Conservation (phyloP, 1,140 invertebrate species). For the Agrypnia vestita region DNA sequence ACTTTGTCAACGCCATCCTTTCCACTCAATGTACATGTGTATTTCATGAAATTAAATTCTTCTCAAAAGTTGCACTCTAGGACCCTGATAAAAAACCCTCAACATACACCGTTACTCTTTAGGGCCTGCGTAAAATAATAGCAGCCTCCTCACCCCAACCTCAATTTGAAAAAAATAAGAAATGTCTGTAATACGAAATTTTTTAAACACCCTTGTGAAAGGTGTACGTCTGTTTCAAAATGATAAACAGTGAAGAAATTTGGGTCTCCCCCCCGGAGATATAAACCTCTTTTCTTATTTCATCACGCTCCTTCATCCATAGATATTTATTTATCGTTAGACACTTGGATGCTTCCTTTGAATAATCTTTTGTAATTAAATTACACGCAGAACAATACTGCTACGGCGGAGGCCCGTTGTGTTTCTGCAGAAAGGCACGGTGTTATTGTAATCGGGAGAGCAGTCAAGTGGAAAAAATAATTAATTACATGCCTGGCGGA, state of each 20-base stretch:
- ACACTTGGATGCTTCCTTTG: conserved; percentile 61
- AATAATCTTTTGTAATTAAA: conserved; percentile 62
- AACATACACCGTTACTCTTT: too few relatives aligned
- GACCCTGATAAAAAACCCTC: too few relatives aligned
- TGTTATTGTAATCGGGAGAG: conserved; percentile 52
- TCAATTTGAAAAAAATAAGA: too few relatives aligned
- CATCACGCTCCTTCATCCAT: conserved; percentile 56
- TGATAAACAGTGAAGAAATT: conserved; percentile 34
- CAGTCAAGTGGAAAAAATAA: conserved; percentile 60
- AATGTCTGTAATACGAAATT: too few relatives aligned
- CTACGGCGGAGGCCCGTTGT: conserved; percentile 25
- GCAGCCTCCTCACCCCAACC: too few relatives aligned
- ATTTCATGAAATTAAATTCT: too few relatives aligned
- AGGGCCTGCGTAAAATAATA: too few relatives aligned
- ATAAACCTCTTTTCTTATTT: conserved; percentile 61
- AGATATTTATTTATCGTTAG: conserved; percentile 62
- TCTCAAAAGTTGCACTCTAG: too few relatives aligned
- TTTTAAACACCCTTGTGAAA: not conserved
- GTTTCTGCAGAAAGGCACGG: conserved; percentile 33
- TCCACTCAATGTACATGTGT: too few relatives aligned
- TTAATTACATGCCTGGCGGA: conserved; percentile 58
- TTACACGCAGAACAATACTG: conserved; percentile 60
- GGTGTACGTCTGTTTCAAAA: conserved; percentile 17
- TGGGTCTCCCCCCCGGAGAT: conserved; percentile 35
- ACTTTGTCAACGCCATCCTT: too few relatives aligned